These are phyloP conservation scores for Anthonomus grandis DNA, from an alignment of 1,140 invertebrate genomes.

Conservation along the genomic window DNA sequence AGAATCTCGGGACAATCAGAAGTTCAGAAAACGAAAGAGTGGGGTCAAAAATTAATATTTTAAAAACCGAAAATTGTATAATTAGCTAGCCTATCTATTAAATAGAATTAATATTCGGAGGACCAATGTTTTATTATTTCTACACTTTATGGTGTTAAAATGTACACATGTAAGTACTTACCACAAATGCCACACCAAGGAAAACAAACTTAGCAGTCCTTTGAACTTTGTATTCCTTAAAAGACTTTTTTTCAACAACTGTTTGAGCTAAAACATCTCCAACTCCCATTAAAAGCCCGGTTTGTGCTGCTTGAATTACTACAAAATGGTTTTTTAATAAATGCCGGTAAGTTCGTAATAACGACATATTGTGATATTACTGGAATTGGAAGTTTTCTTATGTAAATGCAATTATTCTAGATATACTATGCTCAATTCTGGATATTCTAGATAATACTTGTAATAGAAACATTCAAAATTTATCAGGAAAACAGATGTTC, in stretches of 20 bases:
- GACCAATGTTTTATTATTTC: no score
- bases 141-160: no score
- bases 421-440: background rate
- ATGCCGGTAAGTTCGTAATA: constrained; percentile 44
- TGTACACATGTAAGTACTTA: constrained; percentile 47
- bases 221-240: constrained; percentile 41
- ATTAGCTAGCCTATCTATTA: no score
- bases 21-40: no score
- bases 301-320: constrained; percentile 53
- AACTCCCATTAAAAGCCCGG: constrained; percentile 51
- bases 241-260: constrained; percentile 50
- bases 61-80: no score
- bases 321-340: constrained; percentile 47
- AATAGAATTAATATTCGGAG: no score
- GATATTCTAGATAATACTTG: background rate
- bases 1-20: no score
- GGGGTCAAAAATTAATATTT: no score
- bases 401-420: background rate
- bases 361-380: no score
- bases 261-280: constrained; percentile 54
- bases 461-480: background rate
- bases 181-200: constrained; percentile 52
- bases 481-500: background rate
- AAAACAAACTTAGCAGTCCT: constrained; percentile 52
- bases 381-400: no score